Evolutionary conservation across 2,797 vertebrate species (phyloP).

Genomic region (Chrysocyon brachyurus): DNA sequence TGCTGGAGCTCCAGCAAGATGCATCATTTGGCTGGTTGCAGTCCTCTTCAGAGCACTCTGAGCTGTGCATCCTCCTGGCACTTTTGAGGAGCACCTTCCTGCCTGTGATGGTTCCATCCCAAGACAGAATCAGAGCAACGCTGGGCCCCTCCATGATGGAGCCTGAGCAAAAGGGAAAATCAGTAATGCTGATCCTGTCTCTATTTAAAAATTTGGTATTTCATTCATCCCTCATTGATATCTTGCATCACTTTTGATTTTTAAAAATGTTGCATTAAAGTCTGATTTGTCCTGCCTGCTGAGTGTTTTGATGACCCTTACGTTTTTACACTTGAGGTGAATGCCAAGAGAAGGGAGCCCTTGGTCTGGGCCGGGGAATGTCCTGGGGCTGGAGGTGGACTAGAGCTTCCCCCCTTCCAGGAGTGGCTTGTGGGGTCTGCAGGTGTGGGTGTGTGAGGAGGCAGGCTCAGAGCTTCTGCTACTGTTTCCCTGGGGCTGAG

Average conservation of each 20-base stretch:
- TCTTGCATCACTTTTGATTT: constrained; percentile 19
- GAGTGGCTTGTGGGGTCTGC: not conserved
- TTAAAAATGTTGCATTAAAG: not conserved
- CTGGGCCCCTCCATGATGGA: not conserved
- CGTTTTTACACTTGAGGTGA: not conserved
- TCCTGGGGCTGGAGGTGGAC: not conserved
- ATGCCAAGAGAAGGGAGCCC: not conserved
- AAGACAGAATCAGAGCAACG: fast-evolving
- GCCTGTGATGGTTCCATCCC: fast-evolving
- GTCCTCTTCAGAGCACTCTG: not conserved
- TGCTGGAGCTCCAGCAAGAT: not conserved
- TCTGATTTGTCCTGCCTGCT: not conserved
- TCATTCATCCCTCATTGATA: not conserved
- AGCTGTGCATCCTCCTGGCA: not conserved
- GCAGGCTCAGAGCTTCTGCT: not conserved
- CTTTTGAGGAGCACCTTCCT: not conserved
- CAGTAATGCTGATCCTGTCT: not conserved
- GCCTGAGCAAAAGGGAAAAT: not conserved
- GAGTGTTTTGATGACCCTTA: not conserved
- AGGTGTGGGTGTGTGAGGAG: not conserved
- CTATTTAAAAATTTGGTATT: not conserved
- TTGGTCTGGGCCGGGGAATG: not conserved
- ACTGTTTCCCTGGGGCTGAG: not conserved
- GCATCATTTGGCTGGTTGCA: not conserved
- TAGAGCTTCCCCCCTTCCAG: not conserved